Percentiles rank a stretch among this genome's conserved stretches.
Conservation (phyloP, 53 echinoderm and acorn worm genomes). For the Glandiceps talaboti region DNA sequence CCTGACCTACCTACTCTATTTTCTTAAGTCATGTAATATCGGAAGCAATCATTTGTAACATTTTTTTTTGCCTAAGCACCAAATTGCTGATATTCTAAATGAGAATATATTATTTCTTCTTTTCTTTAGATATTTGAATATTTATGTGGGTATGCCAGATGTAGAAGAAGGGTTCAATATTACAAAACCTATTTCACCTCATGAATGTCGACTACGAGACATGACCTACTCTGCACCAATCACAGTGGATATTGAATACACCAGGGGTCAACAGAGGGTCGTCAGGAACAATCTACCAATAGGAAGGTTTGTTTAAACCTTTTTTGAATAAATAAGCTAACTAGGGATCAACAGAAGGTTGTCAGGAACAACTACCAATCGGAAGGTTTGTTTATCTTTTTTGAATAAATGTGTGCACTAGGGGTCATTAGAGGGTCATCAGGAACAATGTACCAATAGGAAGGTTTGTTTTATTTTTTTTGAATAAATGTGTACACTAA, state of each 20-base stretch:
- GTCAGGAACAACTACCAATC: too few relatives aligned
- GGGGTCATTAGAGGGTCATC: constrained; percentile 85
- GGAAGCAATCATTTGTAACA: too few relatives aligned
- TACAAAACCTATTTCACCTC: constrained; percentile 89
- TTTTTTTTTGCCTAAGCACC: too few relatives aligned
- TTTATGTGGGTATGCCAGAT: constrained; percentile 88
- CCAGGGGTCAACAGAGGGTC: constrained; percentile 84
- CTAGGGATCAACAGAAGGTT: too few relatives aligned
- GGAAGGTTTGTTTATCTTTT: too few relatives aligned
- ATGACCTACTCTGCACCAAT: constrained; percentile 98
- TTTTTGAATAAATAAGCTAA: too few relatives aligned
- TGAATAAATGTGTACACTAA: constrained; percentile 87
- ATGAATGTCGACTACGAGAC: constrained; percentile 93
- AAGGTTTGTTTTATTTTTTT: constrained; percentile 29
- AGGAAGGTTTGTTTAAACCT: constrained; percentile 39
- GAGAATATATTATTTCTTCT: too few relatives aligned
- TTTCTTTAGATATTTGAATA: constrained; percentile 63
- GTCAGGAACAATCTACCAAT: constrained; percentile 88
- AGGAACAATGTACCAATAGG: constrained; percentile 91
- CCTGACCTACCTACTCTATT: too few relatives aligned
- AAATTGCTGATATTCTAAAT: too few relatives aligned
- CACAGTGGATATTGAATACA: constrained; percentile 94
- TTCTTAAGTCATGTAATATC: too few relatives aligned
- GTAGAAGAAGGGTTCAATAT: constrained; percentile 94
- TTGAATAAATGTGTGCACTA: constrained; percentile 82